These are phyloP conservation scores for Spongilla lacustris DNA, from an alignment of 37 sponge, comb jelly and placozoan species.

Conservation along the genomic window DNA sequence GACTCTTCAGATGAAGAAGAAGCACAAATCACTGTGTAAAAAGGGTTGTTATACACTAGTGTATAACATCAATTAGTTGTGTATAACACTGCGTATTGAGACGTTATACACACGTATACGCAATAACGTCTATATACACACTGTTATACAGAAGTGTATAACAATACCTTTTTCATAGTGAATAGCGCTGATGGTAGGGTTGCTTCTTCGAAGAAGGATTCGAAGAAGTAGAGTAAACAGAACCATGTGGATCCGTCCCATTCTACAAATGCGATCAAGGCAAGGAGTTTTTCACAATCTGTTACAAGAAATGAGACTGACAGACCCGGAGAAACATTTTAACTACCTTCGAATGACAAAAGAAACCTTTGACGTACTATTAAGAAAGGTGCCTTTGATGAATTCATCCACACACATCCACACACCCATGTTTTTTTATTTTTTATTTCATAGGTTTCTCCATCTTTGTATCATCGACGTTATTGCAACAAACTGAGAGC, in stretches of 20 bases:
- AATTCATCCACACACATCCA: neutral
- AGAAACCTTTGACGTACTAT: constrained; percentile 32
- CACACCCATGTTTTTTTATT: neutral
- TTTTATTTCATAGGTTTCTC: neutral
- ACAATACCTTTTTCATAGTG: no score
- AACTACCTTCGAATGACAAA: constrained; percentile 36
- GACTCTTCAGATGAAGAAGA: no score
- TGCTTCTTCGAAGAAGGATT: neutral
- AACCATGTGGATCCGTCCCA: constrained; percentile 31
- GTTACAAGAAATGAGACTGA: constrained; percentile 36
- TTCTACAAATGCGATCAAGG: constrained; percentile 16
- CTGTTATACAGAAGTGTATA: no score
- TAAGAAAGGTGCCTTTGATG: constrained; percentile 39
- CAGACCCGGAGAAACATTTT: constrained; percentile 16
- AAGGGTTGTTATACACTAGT: no score
- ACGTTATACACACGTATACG: no score
- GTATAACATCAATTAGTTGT: no score
- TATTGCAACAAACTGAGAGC: neutral
- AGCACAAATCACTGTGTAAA: no score
- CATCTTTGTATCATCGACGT: neutral
- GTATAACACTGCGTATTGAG: no score
- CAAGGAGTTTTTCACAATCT: constrained; percentile 42
- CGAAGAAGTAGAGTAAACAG: neutral
- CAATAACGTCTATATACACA: no score
- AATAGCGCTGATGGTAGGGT: no score